phyloP scores from a whole-genome alignment of 1,140 invertebrate species.

The Orchesella cincta region DNA sequence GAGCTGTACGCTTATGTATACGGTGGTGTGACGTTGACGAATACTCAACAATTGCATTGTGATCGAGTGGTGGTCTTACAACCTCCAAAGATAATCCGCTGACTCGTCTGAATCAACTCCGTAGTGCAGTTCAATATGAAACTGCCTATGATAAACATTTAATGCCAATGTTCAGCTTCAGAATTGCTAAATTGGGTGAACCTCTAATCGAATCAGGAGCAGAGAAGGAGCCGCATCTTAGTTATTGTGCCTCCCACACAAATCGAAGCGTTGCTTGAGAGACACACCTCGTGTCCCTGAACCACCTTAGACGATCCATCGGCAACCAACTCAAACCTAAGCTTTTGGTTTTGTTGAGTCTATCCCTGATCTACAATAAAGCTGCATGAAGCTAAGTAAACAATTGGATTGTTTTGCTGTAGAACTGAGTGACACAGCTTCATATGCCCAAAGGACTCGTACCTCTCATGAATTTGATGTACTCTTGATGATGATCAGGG shows the following conservation, averaged over 20 bases:
- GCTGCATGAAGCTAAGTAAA: conserved; percentile 51
- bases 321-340: too few relatives aligned
- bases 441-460: conserved; percentile 32
- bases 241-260: conserved; percentile 54
- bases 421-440: not conserved
- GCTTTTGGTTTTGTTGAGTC: too few relatives aligned
- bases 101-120: conserved; percentile 35
- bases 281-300: conserved; percentile 40
- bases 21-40: not conserved
- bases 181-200: conserved; percentile 52
- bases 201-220: conserved; percentile 56
- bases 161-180: conserved; percentile 56
- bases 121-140: conserved; percentile 34
- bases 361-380: too few relatives aligned
- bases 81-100: conserved; percentile 48
- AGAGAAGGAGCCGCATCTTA: conserved; percentile 56
- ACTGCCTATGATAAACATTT: conserved; percentile 55
- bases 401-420: not conserved
- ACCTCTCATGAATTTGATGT: conserved; percentile 14
- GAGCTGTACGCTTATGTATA: conserved; percentile 35
- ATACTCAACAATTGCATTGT: conserved; percentile 1
- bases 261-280: conserved; percentile 51
- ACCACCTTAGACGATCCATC: too few relatives aligned
- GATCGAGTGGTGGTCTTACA: too few relatives aligned
- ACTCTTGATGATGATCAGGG: not conserved